Percentiles rank a stretch among this genome's conserved stretches.
phyloP scores from a whole-genome alignment of 2,113 vertebrate genomes.

The Cardinalis cardinalis region DNA sequence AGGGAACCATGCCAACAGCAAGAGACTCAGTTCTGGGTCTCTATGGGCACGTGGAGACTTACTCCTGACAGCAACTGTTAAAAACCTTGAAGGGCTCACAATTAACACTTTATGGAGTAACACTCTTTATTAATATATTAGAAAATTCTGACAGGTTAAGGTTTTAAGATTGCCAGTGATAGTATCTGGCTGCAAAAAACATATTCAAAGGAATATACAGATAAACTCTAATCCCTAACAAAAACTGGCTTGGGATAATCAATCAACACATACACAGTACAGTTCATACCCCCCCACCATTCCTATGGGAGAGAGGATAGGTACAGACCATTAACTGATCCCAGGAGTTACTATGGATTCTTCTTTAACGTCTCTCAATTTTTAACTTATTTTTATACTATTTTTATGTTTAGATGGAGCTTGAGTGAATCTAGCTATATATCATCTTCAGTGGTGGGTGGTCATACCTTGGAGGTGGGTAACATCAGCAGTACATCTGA shows the following conservation, averaged over 20 bases:
- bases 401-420: not conserved
- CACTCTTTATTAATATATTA: not conserved
- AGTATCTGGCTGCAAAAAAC: not conserved
- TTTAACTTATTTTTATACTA: not conserved
- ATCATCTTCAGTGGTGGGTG: not conserved
- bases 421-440: not conserved
- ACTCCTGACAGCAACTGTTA: not conserved
- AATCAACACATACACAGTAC: rapidly evolving
- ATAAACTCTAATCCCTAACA: not conserved
- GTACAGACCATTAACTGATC: not conserved
- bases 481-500: not conserved
- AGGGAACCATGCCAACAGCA: not conserved
- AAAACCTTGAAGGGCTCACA: not conserved
- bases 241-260: not conserved
- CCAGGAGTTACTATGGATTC: not conserved
- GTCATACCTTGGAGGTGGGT: not conserved
- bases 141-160: not conserved
- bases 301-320: not conserved
- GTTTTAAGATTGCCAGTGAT: not conserved
- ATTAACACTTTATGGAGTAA: not conserved
- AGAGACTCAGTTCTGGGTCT: rapidly evolving
- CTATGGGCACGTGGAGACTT: not conserved
- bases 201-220: not conserved
- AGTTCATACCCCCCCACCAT: not conserved
- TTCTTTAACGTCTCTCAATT: not conserved